Conservation (phyloP, 2,113 vertebrate genomes). For the Leptobrachium leishanense region DNA sequence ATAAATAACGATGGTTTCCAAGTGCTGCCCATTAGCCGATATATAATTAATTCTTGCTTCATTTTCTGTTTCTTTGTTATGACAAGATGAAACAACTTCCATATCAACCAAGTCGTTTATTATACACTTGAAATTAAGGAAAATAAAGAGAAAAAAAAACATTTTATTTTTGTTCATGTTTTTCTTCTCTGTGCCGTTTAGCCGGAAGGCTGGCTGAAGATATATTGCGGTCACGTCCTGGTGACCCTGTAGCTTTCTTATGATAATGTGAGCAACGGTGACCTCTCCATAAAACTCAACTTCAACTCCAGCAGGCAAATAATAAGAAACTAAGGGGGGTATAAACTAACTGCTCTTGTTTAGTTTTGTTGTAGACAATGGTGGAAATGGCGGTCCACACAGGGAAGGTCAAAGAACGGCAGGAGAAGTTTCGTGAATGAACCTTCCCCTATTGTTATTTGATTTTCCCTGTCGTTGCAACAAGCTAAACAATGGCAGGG, state of each 20-base stretch:
- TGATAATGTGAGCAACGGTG: neutral
- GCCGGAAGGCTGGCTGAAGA: neutral
- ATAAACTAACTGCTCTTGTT: too few species aligned
- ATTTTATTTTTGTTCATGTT: neutral
- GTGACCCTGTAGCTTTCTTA: neutral
- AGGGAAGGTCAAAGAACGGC: too few species aligned
- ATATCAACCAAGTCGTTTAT: neutral
- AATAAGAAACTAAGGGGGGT: too few species aligned
- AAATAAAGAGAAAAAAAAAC: neutral
- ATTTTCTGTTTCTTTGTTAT: neutral
- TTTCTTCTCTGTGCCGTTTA: neutral
- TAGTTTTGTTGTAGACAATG: too few species aligned
- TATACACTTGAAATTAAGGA: neutral
- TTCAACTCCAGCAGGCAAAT: too few species aligned
- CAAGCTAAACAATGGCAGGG: too few species aligned
- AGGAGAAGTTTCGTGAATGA: too few species aligned
- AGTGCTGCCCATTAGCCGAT: neutral
- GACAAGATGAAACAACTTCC: neutral
- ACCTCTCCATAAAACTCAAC: too few species aligned
- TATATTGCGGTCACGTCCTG: neutral
- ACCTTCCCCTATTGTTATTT: too few species aligned
- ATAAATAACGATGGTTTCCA: slow-evolving; percentile 14
- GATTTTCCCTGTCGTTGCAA: too few species aligned
- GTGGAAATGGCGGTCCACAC: too few species aligned
- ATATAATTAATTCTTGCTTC: neutral